A percentile compares a stretch with the other conserved stretches of the same genome.
phyloP scores from a whole-genome alignment of 2,888 invertebrate species.

The Noctua janthe region DNA sequence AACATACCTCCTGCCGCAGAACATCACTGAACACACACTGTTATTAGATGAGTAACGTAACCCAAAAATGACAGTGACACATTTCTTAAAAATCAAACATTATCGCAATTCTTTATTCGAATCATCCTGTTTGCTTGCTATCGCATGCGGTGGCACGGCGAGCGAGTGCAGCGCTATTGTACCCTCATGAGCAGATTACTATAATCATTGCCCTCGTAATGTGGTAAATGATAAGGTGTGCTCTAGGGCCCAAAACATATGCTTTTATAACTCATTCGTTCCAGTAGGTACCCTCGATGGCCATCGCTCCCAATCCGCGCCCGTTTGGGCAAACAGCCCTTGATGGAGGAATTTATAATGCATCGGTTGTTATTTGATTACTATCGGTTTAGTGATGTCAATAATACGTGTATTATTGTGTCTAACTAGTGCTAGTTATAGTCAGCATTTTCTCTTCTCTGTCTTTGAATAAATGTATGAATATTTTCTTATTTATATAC shows the following conservation, averaged over 20 bases:
- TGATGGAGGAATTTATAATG: conserved; percentile 56
- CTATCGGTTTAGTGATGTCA: conserved; percentile 25
- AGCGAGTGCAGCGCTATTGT: conserved; percentile 85
- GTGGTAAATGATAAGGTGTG: conserved; percentile 90
- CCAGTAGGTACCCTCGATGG: conserved; percentile 75
- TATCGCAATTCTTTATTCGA: conserved; percentile 11
- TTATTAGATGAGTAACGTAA: no score
- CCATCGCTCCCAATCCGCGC: conserved; percentile 47
- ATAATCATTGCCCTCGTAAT: conserved; percentile 89
- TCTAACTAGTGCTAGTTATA: background rate
- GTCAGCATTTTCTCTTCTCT: background rate
- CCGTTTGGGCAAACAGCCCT: conserved; percentile 74
- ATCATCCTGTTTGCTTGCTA: conserved; percentile 77
- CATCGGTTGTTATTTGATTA: conserved; percentile 25
- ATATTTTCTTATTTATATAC: no score
- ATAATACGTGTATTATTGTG: conserved; percentile 8
- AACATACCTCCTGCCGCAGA: background rate
- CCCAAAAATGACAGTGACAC: no score
- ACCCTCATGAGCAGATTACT: conserved; percentile 88
- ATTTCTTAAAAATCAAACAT: background rate
- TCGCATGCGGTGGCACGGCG: conserved; percentile 82
- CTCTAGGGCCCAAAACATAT: conserved; percentile 89
- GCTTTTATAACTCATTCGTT: conserved; percentile 88
- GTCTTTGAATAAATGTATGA: background rate
- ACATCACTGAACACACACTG: no score